Evolutionary conservation across 2,113 vertebrate genomes (phyloP).

Genomic region (Rynchops niger): DNA sequence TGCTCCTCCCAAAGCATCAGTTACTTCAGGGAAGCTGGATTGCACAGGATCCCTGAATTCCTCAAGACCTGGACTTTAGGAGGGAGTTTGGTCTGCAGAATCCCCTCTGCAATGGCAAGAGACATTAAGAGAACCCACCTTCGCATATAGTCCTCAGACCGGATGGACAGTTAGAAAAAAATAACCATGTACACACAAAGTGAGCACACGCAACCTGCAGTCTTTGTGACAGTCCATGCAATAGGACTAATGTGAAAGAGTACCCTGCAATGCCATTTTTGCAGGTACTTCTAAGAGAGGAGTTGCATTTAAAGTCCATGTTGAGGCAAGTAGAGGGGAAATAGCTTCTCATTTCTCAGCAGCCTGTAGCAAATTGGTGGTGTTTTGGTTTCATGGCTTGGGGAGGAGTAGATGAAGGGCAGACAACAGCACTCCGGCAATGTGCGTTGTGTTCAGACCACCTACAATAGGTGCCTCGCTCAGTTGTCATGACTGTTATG

Average conservation of each 20-base stretch:
- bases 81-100: not conserved
- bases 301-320: not conserved
- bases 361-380: constrained; percentile 2
- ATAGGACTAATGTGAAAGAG: not conserved
- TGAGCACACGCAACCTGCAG: not conserved
- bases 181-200: not conserved
- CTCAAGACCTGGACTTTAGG: not conserved
- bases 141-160: not conserved
- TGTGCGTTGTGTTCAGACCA: constrained; percentile 11
- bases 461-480: not conserved
- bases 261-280: not conserved
- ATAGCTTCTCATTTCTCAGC: not conserved
- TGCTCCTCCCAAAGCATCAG: not conserved
- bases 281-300: not conserved
- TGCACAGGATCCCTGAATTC: not conserved
- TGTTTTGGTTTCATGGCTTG: constrained; percentile 36
- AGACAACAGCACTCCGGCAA: not conserved
- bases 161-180: not conserved
- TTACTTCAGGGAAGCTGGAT: not conserved
- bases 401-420: constrained; percentile 19
- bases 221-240: accelerated
- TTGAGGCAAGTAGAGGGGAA: not conserved
- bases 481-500: not conserved
- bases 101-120: not conserved
- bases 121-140: not conserved